A percentile compares a stretch with the other conserved stretches of the same genome.
These are phyloP conservation scores for Julus scanicus DNA, from an alignment of 2,888 invertebrate species.

Conservation along the genomic window DNA sequence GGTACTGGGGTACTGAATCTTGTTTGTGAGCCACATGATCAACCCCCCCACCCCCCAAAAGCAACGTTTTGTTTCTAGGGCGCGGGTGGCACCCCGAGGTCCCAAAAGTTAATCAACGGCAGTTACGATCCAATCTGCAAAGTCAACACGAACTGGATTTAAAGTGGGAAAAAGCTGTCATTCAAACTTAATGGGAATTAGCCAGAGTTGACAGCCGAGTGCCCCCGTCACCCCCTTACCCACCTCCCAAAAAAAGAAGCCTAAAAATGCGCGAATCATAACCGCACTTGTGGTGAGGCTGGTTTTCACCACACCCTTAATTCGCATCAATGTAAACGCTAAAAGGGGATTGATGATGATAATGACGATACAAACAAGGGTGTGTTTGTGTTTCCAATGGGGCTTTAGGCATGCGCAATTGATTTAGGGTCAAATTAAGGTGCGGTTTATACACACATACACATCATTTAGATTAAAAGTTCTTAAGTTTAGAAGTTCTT, in stretches of 20 bases:
- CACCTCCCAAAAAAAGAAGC: neutral
- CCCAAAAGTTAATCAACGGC: constrained; percentile 16
- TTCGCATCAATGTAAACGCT: neutral
- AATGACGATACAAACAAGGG: neutral
- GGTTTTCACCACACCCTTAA: constrained; percentile 6
- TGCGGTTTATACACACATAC: too few relatives aligned
- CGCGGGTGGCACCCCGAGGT: neutral
- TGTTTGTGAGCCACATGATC: neutral
- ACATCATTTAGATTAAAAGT: too few relatives aligned
- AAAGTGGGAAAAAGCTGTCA: constrained; percentile 2
- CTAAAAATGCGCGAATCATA: neutral
- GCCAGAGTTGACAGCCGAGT: neutral
- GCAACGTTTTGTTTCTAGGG: neutral
- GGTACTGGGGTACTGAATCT: neutral
- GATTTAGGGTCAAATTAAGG: too few relatives aligned
- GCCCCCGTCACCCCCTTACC: constrained; percentile 6
- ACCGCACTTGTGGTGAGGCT: neutral
- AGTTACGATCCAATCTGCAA: constrained; percentile 4
- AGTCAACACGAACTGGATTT: constrained; percentile 14
- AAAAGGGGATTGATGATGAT: neutral
- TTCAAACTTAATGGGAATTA: constrained; percentile 35
- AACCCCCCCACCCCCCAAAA: neutral
- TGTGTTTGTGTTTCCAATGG: neutral
- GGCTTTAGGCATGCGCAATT: neutral
- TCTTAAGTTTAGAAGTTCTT: too few relatives aligned